phyloP scores from a whole-genome alignment of 2,888 invertebrate genomes.

The Dryobota labecula region DNA sequence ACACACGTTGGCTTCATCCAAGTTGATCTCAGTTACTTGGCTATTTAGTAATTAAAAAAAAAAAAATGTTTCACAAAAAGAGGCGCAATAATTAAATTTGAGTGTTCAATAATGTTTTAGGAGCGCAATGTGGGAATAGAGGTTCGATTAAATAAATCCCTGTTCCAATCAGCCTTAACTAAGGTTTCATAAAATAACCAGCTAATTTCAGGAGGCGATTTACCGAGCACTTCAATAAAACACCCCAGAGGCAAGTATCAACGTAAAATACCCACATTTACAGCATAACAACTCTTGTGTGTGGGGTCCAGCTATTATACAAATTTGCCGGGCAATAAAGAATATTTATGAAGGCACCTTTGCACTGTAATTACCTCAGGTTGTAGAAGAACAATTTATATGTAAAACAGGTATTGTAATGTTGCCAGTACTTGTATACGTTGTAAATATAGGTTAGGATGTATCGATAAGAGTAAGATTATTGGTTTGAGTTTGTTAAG shows the following conservation, averaged over 20 bases:
- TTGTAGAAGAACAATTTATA: conserved; percentile 81
- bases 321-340: conserved; percentile 81
- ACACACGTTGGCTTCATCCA: too few species aligned
- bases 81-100: too few species aligned
- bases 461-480: conserved; percentile 52
- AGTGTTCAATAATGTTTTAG: too few species aligned
- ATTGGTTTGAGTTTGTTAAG: conserved; percentile 20
- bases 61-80: too few species aligned
- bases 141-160: too few species aligned
- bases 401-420: conserved; percentile 77
- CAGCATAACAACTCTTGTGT: conserved; percentile 55
- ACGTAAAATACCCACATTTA: conserved; percentile 49
- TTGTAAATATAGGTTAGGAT: conserved; percentile 51
- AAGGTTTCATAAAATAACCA: conserved; percentile 8
- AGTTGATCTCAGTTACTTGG: too few species aligned
- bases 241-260: conserved; percentile 56
- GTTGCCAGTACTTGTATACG: conserved; percentile 23
- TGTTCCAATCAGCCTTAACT: not conserved
- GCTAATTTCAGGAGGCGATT: conserved; percentile 55
- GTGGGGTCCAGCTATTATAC: conserved; percentile 74
- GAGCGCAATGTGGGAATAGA: too few species aligned
- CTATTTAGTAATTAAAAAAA: too few species aligned
- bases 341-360: conserved; percentile 83
- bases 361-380: conserved; percentile 79
- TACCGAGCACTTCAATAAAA: conserved; percentile 51